Percentiles rank a stretch among this genome's conserved stretches.
phyloP scores from a whole-genome alignment of 1,140 invertebrate species.

The Aradophagus sp. region DNA sequence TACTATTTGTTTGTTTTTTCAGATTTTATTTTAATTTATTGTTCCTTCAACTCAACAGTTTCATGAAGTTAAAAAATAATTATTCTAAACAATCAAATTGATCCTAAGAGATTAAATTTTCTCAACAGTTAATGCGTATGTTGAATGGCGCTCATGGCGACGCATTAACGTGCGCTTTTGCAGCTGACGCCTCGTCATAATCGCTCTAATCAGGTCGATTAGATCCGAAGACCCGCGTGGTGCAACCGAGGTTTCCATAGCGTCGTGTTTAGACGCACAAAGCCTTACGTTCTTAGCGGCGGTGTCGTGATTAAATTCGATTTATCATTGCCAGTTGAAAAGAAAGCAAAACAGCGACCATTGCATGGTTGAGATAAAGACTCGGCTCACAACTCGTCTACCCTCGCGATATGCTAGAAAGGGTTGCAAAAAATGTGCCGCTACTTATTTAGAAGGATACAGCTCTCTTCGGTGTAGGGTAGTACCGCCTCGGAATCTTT shows the following conservation, averaged over 20 bases:
- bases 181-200: conserved; percentile 32
- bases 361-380: no score
- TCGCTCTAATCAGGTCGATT: conserved; percentile 46
- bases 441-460: conserved; percentile 83
- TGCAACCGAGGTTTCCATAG: conserved; percentile 42
- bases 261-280: conserved; percentile 24
- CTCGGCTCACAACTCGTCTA: no score
- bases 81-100: no score
- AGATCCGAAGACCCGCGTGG: conserved; percentile 45
- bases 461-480: conserved; percentile 92
- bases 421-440: neutral
- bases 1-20: conserved; percentile 10
- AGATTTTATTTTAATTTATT: no score
- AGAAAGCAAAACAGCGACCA: conserved; percentile 30
- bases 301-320: conserved; percentile 37
- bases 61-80: no score
- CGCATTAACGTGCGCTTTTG: conserved; percentile 21
- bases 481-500: conserved; percentile 79
- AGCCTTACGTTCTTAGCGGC: conserved; percentile 16
- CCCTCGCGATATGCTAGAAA: no score
- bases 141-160: no score
- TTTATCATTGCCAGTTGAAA: conserved; percentile 32
- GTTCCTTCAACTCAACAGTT: no score
- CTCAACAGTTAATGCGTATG: no score
- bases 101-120: no score